Base-by-base conservation (phyloP, 2,113 vertebrate genomes). In the Xenopus laevis region DNA sequence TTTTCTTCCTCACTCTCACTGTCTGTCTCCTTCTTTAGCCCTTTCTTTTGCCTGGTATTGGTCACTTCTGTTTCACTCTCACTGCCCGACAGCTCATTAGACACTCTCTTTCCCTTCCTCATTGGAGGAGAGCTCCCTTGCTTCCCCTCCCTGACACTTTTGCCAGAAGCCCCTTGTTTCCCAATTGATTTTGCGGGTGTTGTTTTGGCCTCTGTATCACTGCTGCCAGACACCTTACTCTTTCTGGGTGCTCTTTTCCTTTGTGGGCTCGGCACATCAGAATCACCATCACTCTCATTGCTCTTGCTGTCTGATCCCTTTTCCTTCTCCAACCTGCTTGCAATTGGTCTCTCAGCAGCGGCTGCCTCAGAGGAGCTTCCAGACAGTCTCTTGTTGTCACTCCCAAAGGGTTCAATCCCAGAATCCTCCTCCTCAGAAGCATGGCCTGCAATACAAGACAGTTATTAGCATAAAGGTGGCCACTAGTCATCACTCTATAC, bases 341-440 rank as follows among this genome's bases (percentile, higher is more conserved):
- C 13, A 18, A 9, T 60, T 16, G 17, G 13, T 13, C 1, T n/a
- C n/a, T 52, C 46, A n/a, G 13, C 15, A 0, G 27, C 40, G 0
- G 18, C 17, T 17, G 12, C 53, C 18, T 74, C 74, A 0, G 74
- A 45, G 33, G 74, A 77, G 8, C 59, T 68, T 10, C 59, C 60
- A 10, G 74, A 70, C 47, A 69, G n/a, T 55, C 65, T 62, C 45
- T 68, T 68, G 23, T 4, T n/a, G 67, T 18, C 65, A 13, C 65
- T 67, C 6, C n/a, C n/a, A 57, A 40, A 65, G n/a, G 64, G 45
- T 27, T 82, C 77, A 53, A 80, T 82, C 18, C 57, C 79, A 61
- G 77, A 80, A 77, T 80, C 79, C 40, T 78, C 71, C 15, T 65
- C 57, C 13, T 75, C 71, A 3, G 73, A 79, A 17, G 20, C 30